phyloP scores from a whole-genome alignment of 2,797 vertebrate species.

The Furcifer pardalis region DNA sequence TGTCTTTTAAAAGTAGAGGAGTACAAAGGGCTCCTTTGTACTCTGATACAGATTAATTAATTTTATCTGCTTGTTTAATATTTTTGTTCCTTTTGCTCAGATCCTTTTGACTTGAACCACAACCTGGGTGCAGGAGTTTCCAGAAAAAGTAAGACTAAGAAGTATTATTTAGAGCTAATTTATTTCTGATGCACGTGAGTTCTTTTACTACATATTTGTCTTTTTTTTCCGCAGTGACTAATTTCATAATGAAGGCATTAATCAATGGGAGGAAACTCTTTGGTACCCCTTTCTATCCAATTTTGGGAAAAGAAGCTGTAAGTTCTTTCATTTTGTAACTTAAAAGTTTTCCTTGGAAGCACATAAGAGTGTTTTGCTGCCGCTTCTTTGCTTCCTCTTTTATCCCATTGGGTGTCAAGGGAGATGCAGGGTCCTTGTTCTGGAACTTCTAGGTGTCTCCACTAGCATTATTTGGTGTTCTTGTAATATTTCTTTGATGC shows the following conservation, averaged over 20 bases:
- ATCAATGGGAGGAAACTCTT: slow-evolving; percentile 97
- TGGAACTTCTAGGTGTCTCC: no score
- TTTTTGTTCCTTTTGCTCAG: slow-evolving; percentile 70
- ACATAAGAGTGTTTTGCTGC: no score
- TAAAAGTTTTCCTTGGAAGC: not conserved
- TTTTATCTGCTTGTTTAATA: slow-evolving; percentile 41
- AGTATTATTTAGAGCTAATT: slow-evolving; percentile 10
- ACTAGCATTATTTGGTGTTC: not conserved
- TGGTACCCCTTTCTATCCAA: slow-evolving; percentile 92
- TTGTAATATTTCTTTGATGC: no score
- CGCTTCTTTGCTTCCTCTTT: no score
- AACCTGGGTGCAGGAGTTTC: slow-evolving; percentile 98
- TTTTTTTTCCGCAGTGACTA: slow-evolving; percentile 87
- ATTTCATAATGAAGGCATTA: slow-evolving; percentile 99
- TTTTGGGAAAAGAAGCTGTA: slow-evolving; percentile 91
- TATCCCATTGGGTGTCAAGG: no score
- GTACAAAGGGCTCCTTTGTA: no score
- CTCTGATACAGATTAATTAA: no score
- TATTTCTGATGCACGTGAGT: slow-evolving; percentile 25
- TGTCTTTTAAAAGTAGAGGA: not conserved
- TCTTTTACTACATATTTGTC: slow-evolving; percentile 54
- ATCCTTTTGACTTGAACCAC: slow-evolving; percentile 99
- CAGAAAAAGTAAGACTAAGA: slow-evolving; percentile 92
- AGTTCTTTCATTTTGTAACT: slow-evolving; percentile 58
- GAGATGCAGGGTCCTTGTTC: no score